phyloP scores from a whole-genome alignment of 2,888 invertebrate species.

The Apotomis turbidana region DNA sequence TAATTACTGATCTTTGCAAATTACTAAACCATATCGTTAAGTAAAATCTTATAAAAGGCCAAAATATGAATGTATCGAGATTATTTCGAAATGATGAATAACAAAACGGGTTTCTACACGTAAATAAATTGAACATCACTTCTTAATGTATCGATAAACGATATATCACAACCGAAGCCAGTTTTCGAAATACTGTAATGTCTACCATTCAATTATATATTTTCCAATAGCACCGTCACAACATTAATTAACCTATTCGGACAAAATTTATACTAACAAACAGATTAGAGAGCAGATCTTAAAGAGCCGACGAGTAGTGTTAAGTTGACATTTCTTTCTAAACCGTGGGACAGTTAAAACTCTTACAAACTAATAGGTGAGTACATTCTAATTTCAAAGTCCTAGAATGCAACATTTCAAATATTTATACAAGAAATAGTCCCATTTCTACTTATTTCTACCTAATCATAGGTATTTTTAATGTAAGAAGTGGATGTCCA shows the following conservation, averaged over 20 bases:
- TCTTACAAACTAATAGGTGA: too few species aligned
- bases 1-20: not conserved
- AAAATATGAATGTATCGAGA: conserved; percentile 5
- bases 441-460: too few species aligned
- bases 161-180: conserved; percentile 20
- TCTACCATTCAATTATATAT: conserved; percentile 19
- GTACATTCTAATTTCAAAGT: too few species aligned
- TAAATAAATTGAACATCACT: conserved; percentile 28
- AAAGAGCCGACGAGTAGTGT: not conserved
- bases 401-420: too few species aligned
- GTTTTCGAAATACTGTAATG: conserved; percentile 22
- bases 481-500: too few species aligned
- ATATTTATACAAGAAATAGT: too few species aligned
- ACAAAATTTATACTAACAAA: not conserved
- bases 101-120: conserved; percentile 7
- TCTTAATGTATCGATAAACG: conserved; percentile 27
- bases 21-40: not conserved
- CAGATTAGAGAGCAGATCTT: not conserved
- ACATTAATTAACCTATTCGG: conserved; percentile 1
- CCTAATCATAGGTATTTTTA: too few species aligned
- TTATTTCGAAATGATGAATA: conserved; percentile 10
- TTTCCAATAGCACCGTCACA: conserved; percentile 13
- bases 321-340: not conserved
- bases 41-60: not conserved
- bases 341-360: too few species aligned